These are phyloP conservation scores for Mesembrinibis cayennensis DNA, from an alignment of 2,113 vertebrate genomes.

Conservation along the genomic window DNA sequence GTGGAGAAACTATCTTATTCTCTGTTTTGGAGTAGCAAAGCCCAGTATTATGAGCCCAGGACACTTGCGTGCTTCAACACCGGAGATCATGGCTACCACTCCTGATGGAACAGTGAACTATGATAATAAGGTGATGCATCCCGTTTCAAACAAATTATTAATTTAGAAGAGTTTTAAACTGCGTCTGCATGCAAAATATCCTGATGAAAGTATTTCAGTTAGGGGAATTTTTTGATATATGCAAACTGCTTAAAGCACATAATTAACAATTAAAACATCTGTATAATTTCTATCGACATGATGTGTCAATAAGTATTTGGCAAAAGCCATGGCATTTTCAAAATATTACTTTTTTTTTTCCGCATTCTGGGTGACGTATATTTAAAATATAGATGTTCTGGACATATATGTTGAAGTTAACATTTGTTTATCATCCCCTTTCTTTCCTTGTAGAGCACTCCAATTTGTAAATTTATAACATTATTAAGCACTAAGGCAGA, in stretches of 20 bases:
- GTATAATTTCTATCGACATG: neutral
- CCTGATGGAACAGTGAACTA: slow-evolving; percentile 95
- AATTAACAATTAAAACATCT: neutral
- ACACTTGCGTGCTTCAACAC: slow-evolving; percentile 92
- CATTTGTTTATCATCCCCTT: neutral
- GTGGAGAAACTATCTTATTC: slow-evolving; percentile 97
- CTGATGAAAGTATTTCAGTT: neutral
- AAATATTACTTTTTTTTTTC: neutral
- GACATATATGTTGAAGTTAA: neutral
- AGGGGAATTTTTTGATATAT: neutral
- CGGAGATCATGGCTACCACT: slow-evolving; percentile 95
- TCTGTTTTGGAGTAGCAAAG: slow-evolving; percentile 95
- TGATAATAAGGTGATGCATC: slow-evolving; percentile 89
- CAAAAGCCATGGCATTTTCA: neutral
- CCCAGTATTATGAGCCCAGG: slow-evolving; percentile 98
- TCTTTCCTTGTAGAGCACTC: neutral
- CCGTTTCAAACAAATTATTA: slow-evolving; percentile 24
- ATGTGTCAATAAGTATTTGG: neutral
- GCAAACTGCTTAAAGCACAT: neutral
- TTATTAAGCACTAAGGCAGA: neutral
- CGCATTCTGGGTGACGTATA: neutral
- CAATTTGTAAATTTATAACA: neutral
- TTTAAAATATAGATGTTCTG: neutral
- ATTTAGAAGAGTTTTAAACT: slow-evolving; percentile 26
- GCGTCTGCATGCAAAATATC: neutral